Conservation (phyloP, 1,140 invertebrate species). For the Physella acuta region DNA sequence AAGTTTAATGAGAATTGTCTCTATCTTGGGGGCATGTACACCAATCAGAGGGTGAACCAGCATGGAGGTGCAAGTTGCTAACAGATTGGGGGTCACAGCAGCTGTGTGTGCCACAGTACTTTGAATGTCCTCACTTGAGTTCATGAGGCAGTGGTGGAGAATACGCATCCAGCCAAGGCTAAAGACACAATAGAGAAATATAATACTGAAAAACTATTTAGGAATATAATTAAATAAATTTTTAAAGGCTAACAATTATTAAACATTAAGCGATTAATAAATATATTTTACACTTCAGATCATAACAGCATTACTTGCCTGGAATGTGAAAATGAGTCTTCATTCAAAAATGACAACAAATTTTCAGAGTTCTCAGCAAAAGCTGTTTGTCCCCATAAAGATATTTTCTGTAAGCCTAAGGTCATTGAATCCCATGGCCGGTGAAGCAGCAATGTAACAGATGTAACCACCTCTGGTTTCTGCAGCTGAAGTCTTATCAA, state of each 20-base stretch:
- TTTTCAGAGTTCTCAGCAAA: conserved; percentile 66
- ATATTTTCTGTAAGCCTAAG: conserved; percentile 83
- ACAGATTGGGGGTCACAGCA: conserved; percentile 68
- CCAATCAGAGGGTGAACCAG: conserved; percentile 69
- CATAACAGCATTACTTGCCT: conserved; percentile 47
- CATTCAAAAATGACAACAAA: conserved; percentile 51
- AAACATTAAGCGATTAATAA: no score
- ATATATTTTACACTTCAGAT: no score
- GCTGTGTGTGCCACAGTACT: conserved; percentile 61
- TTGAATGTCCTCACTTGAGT: conserved; percentile 60
- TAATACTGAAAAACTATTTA: no score
- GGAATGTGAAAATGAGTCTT: conserved; percentile 52
- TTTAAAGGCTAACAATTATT: no score
- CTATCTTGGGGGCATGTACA: conserved; percentile 56
- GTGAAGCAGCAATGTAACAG: conserved; percentile 70
- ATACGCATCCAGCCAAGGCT: conserved; percentile 72
- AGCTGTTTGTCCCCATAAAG: conserved; percentile 78
- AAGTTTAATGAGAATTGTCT: conserved; percentile 58
- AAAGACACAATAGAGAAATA: conserved; percentile 15
- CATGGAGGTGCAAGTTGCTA: conserved; percentile 75
- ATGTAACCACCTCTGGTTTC: conserved; percentile 74
- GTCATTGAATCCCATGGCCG: conserved; percentile 84
- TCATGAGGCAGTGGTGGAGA: conserved; percentile 69
- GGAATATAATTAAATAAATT: no score
- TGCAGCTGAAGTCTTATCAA: conserved; percentile 80